Evolutionary conservation across 1,140 invertebrate genomes (phyloP), one percentile per base, ranked within the genome.

Genomic region (Drosophila sulfurigaster): DNA sequence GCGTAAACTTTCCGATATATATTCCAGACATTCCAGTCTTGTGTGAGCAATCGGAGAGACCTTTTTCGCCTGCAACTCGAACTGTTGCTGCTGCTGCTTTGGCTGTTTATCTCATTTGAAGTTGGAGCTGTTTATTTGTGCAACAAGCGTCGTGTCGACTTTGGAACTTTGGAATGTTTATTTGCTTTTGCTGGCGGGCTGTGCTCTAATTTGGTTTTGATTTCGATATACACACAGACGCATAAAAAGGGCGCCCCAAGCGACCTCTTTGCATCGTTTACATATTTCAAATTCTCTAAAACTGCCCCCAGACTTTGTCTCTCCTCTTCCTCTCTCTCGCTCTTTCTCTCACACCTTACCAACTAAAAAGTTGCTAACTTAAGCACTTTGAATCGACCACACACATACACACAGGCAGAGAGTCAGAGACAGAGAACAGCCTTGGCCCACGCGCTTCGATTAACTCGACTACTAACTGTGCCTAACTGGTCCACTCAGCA

Each of bases 101-200:
- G 20, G 48, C 28, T 70, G 58, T 76, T 65, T 71, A 64, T 71
- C 60, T 72, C 68, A 63, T 73, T 72, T 76, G 60, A 35, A 54
- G 28, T 54, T 54, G 51, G n/a, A 32, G 51, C 38, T 65, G 69
- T 76, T 76, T 76, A 66, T 73, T 76, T 76, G 73, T 76, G 59
- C 73, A 76, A 64, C 67, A 72, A 64, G 68, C 73, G 73, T 43
- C 68, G 60, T 72, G 45, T 72, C 74, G 68, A 71, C 68, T 71
- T 76, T 76, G 58, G 62, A 76, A 71, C 68, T 71, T 76, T 76
- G 58, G 62, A 76, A 72, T 76, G 74, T 76, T 76, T 76, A 76
- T 76, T 76, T 76, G 69, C 59, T 25, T 64, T 41, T 49, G 43
- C 52, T 60, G 54, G 62, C 52, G 51, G 43, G 56, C 20, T 25